Evolutionary conservation across 2,113 vertebrate species (phyloP).

Genomic region (Ptyas mucosa): DNA sequence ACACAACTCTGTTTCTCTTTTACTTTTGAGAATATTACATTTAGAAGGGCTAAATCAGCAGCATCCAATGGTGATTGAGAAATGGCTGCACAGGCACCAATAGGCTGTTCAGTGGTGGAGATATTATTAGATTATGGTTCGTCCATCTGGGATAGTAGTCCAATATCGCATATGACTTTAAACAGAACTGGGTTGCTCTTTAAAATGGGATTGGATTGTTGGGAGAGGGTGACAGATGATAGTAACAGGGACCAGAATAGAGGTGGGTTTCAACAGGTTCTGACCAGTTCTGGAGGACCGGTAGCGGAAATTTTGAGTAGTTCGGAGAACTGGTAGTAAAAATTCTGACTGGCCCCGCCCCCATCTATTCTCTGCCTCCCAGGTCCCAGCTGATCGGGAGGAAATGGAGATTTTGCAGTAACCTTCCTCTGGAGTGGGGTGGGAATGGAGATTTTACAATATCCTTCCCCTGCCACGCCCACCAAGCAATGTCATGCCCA

Average conservation of each 20-base stretch:
- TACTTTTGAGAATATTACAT: not conserved
- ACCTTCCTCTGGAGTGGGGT: too few species aligned
- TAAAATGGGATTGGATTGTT: not conserved
- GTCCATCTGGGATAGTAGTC: not conserved
- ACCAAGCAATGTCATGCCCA: too few species aligned
- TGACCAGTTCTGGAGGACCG: too few species aligned
- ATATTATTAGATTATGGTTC: not conserved
- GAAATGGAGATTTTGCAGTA: too few species aligned
- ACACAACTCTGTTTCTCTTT: not conserved
- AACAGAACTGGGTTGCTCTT: not conserved
- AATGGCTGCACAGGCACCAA: not conserved
- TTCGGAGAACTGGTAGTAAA: too few species aligned
- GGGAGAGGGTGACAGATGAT: not conserved
- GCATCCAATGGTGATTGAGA: not conserved
- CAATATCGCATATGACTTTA: not conserved
- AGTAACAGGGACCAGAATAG: not conserved
- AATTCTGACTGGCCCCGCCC: too few species aligned
- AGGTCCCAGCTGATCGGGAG: too few species aligned
- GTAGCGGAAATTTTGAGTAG: too few species aligned
- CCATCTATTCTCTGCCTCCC: too few species aligned
- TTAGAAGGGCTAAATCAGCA: not conserved
- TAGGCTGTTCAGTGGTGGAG: not conserved
- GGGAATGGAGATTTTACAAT: too few species aligned
- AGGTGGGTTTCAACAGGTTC: too few species aligned
- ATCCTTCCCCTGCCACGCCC: too few species aligned